phyloP scores from a whole-genome alignment of 2,113 vertebrate species.

The Alectura lathami region DNA sequence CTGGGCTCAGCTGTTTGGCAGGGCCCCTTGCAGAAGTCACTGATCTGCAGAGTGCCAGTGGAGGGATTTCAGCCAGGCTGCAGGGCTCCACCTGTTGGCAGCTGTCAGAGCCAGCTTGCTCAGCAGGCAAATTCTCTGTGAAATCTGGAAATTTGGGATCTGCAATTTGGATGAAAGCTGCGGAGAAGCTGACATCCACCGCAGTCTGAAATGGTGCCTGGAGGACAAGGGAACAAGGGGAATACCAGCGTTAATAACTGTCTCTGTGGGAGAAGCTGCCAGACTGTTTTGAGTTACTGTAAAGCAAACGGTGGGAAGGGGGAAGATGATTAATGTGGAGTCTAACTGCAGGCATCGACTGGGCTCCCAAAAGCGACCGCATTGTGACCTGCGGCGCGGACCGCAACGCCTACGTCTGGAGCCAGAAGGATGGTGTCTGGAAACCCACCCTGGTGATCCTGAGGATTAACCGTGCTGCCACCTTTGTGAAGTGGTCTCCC shows the following conservation, averaged over 20 bases:
- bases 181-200: background rate
- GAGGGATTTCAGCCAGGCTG: background rate
- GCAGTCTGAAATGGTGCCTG: background rate
- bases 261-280: background rate
- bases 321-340: background rate
- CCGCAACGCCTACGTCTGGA: constrained; percentile 98
- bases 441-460: constrained; percentile 98
- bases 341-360: constrained; percentile 89
- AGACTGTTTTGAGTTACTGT: background rate
- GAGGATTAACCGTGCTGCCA: constrained; percentile 96
- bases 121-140: background rate
- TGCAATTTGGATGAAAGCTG: background rate
- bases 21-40: background rate
- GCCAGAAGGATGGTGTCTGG: constrained; percentile 96
- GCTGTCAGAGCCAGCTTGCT: background rate
- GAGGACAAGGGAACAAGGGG: background rate
- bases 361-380: constrained; percentile 98
- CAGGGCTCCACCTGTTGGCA: constrained; percentile 48
- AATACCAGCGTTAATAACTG: background rate
- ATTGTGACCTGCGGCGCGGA: constrained; percentile 98
- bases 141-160: background rate
- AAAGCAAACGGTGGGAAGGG: background rate
- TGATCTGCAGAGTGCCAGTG: background rate
- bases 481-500: constrained; percentile 98
- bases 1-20: background rate